Evolutionary conservation across 2,888 invertebrate species (phyloP), one percentile per base, ranked within the genome.

Genomic region (Ametastegia equiseti): DNA sequence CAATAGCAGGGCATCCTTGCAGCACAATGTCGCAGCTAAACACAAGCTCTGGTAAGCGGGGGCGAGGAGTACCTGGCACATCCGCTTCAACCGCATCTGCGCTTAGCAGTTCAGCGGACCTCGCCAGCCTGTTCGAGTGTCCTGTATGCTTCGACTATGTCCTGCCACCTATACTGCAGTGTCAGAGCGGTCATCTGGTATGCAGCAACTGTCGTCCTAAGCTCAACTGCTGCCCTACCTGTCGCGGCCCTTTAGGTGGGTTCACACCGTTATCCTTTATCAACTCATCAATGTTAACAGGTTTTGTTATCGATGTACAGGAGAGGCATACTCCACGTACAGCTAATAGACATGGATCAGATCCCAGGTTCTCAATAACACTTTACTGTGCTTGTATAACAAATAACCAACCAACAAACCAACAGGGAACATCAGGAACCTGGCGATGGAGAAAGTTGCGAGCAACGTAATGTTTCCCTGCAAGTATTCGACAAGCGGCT

Each of bases 61-160:
- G 91, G 81, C 88, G 91, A 84, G 90, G 90, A 80, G 88, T 90
- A 39, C 88, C 89, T 13, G 90, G 90, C 82, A 89, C 90, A 47
- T 91, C 94, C 83, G 92, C 93, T 83, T 93, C 94, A 85, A 93
- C 93, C 75, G 94, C 93, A 89, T 94, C 94, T 81, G 93, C 95
- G 39, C 94, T 94, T 85, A 94, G 94, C 89, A 95, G 96, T 93
- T 96, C 97, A 78, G 96, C 97, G 88, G 98, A 98, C 92, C 93
- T 98, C 89, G 97, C 98, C 84, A 97, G 97, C 84, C 93, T 98
- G 78, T 98, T 98, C 92, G 98, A 98, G 92, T 98, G 98, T 92
- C 98, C 98, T 50, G 99, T 99, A 85, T 99, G 99, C 93, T 99
- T 99, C 92, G 99, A 99, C 93, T 99, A 99, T 94, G 99, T 99